A percentile compares a stretch with the other conserved stretches of the same genome.
Conservation (phyloP, 2,888 invertebrate species). For the Macrosoma leucophasiata region DNA sequence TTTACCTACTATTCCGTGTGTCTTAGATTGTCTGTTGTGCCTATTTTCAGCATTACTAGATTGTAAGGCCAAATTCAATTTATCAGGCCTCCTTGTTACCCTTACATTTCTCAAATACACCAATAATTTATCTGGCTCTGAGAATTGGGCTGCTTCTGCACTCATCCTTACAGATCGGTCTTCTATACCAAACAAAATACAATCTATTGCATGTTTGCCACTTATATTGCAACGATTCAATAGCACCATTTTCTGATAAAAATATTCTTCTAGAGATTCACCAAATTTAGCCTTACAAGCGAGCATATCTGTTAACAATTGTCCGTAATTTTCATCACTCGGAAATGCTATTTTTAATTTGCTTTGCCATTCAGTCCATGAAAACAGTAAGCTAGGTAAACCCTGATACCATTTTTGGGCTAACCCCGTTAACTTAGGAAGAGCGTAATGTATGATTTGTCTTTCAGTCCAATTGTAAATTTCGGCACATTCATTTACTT, state of each 20-base stretch:
- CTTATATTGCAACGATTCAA: conserved; percentile 20
- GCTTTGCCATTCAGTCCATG: conserved; percentile 29
- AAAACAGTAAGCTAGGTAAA: conserved; percentile 21
- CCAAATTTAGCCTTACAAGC: conserved; percentile 16
- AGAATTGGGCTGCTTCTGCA: not conserved
- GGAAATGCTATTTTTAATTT: conserved; percentile 28
- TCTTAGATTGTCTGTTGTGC: too few species aligned
- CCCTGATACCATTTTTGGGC: conserved; percentile 30
- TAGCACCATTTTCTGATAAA: conserved; percentile 19
- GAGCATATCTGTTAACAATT: conserved; percentile 28
- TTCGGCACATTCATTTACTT: conserved; percentile 22
- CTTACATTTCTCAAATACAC: not conserved
- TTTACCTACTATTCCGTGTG: too few species aligned
- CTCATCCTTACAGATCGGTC: not conserved
- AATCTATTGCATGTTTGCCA: conserved; percentile 11
- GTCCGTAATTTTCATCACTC: conserved; percentile 27
- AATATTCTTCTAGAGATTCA: conserved; percentile 20
- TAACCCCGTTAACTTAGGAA: conserved; percentile 24
- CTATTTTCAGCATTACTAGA: too few species aligned
- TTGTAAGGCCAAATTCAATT: too few species aligned
- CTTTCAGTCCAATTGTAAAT: conserved; percentile 28
- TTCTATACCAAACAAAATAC: conserved; percentile 10
- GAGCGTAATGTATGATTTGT: conserved; percentile 18
- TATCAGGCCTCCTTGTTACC: too few species aligned
- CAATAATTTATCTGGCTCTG: conserved; percentile 1